Percentiles rank a stretch among this genome's conserved stretches.
Conservation (phyloP, 2,888 invertebrate genomes). For the Leucophenga maculata region DNA sequence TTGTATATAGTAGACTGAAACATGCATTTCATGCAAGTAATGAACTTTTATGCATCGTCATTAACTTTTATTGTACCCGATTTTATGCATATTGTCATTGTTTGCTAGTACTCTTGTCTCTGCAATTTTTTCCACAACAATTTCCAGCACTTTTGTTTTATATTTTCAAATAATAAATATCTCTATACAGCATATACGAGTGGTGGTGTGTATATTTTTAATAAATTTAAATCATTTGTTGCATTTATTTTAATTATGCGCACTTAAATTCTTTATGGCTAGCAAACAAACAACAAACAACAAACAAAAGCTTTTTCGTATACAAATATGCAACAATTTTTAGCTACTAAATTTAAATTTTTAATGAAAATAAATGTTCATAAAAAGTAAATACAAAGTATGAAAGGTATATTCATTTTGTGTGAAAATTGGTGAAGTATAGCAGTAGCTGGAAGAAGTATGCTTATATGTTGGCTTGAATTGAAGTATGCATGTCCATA, state of each 20-base stretch:
- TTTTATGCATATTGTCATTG: neutral
- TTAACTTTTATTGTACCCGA: conserved; percentile 56
- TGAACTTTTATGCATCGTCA: conserved; percentile 63
- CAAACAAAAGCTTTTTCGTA: neutral
- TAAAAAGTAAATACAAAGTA: neutral
- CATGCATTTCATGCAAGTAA: conserved; percentile 43
- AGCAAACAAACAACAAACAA: neutral
- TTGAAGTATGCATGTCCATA: no score
- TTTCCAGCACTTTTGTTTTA: conserved; percentile 8
- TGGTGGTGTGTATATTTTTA: conserved; percentile 35
- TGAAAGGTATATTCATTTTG: no score
- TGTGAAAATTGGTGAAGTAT: no score
- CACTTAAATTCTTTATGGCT: conserved; percentile 56
- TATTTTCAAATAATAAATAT: conserved; percentile 16
- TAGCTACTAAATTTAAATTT: conserved; percentile 14
- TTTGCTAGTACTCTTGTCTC: conserved; percentile 26
- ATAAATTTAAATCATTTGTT: conserved; percentile 64
- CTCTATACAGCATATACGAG: conserved; percentile 19
- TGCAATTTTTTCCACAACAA: neutral
- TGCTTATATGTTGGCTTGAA: no score
- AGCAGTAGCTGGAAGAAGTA: no score
- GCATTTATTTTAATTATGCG: conserved; percentile 59
- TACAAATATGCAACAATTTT: neutral
- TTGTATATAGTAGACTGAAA: no score
- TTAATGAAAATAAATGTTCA: neutral